Percentiles rank a stretch among this genome's conserved stretches.
These are phyloP conservation scores for Euthynnus affinis DNA, from an alignment of 2,797 vertebrate species.

Conservation along the genomic window DNA sequence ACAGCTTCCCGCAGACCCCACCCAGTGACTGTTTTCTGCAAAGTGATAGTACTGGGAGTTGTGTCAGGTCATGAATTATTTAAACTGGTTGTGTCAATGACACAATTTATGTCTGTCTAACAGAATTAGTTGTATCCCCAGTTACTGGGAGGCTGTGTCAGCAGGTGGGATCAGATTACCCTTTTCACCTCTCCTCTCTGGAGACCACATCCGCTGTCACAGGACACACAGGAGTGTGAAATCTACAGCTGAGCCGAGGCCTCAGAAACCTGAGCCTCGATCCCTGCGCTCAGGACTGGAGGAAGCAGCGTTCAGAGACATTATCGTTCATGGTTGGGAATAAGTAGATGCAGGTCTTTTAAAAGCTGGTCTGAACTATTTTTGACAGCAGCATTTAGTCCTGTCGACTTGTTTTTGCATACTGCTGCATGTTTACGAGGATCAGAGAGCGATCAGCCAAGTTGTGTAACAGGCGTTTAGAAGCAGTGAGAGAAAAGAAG, in stretches of 20 bases:
- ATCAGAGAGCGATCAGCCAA: slow-evolving; percentile 13
- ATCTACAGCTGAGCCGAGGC: slow-evolving; percentile 56
- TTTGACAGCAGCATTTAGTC: slow-evolving; percentile 19
- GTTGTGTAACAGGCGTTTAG: slow-evolving; percentile 34
- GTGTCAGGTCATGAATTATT: slow-evolving; percentile 77
- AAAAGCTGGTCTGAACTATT: not conserved
- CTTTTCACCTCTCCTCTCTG: slow-evolving; percentile 73
- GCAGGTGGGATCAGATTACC: slow-evolving; percentile 75
- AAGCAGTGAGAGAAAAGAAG: slow-evolving; percentile 24
- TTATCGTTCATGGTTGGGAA: slow-evolving; percentile 14
- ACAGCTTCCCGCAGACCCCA: slow-evolving; percentile 19
- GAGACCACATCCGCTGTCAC: slow-evolving; percentile 50
- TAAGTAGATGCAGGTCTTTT: slow-evolving; percentile 17
- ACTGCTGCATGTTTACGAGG: slow-evolving; percentile 21
- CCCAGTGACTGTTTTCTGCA: slow-evolving; percentile 46
- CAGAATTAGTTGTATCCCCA: slow-evolving; percentile 57
- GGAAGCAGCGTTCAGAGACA: slow-evolving; percentile 20
- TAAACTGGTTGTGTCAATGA: slow-evolving; percentile 63
- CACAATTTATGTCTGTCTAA: slow-evolving; percentile 73
- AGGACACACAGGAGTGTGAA: slow-evolving; percentile 54
- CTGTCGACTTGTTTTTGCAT: slow-evolving; percentile 31
- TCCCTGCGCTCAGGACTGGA: slow-evolving; percentile 23
- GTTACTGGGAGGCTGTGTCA: slow-evolving; percentile 54
- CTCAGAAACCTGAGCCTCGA: slow-evolving; percentile 60
- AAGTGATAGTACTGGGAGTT: slow-evolving; percentile 61